Conservation (phyloP, 2,113 vertebrate genomes). For the Sitta europaea region DNA sequence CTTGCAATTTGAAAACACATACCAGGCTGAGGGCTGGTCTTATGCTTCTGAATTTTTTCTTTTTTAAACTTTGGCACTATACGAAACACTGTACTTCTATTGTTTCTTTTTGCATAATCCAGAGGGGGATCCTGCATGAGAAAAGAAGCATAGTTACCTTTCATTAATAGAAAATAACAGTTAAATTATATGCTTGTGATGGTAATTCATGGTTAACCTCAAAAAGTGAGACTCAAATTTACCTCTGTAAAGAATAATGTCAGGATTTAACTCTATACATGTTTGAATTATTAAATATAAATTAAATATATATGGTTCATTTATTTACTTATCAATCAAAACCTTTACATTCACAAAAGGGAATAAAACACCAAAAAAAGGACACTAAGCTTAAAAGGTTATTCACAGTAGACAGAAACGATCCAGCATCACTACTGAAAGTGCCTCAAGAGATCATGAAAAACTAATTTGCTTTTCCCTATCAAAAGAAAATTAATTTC, state of each 20-base stretch:
- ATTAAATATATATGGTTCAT: background rate
- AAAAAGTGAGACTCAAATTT: background rate
- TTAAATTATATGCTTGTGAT: background rate
- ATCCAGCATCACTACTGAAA: background rate
- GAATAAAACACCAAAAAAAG: background rate
- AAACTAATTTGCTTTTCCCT: background rate
- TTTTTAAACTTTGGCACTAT: conserved; percentile 99
- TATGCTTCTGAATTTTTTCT: conserved; percentile 89
- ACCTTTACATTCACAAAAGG: background rate
- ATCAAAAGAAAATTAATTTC: background rate
- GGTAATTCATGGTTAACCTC: background rate
- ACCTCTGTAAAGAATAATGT: background rate
- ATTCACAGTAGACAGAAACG: background rate
- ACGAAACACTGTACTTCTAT: conserved; percentile 91
- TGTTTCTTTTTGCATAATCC: conserved; percentile 96
- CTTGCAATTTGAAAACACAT: conserved; percentile 58
- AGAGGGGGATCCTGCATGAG: conserved; percentile 86
- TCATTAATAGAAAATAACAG: background rate
- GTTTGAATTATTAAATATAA: background rate
- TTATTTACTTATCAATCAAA: background rate
- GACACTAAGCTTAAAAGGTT: background rate
- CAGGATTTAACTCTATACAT: background rate
- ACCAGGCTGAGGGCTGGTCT: conserved; percentile 91
- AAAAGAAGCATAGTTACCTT: background rate
- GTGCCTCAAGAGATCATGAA: background rate